Conservation (phyloP, 2,113 vertebrate species). For the Sus scrofa region T2T-Sscrofa CM000813.6:113881001-113881500, state of each 20-base stretch:
- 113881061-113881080: neutral
- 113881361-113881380: neutral
- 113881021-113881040: constrained; percentile 30
- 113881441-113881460: neutral
- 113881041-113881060: neutral
- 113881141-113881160: neutral
- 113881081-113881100: neutral
- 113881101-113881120: neutral
- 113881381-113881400: neutral
- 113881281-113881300: neutral
- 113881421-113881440: neutral
- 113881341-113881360: neutral
- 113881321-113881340: neutral
- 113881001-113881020: neutral
- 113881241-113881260: neutral
- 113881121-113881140: neutral
- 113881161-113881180: neutral
- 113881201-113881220: neutral
- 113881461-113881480: neutral
- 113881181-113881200: neutral
- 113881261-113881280: neutral
- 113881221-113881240: neutral
- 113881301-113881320: neutral
- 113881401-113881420: neutral
- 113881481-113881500: neutral